Evolutionary conservation across 2,113 vertebrate genomes (phyloP).

Genomic region (Ictidomys tridecemlineatus): DNA sequence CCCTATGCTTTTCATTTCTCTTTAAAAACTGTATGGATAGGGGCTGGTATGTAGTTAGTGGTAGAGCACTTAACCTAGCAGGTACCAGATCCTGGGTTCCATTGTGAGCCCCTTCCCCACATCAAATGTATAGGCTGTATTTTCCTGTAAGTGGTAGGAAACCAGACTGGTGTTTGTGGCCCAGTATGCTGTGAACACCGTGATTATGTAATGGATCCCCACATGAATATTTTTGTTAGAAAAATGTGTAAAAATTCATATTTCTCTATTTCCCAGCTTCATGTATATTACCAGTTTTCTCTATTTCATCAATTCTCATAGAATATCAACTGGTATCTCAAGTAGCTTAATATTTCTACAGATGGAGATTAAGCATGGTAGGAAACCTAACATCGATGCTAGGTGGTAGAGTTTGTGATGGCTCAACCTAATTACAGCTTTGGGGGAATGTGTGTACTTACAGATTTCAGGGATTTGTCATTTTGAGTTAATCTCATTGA

Average conservation of each 20-base stretch:
- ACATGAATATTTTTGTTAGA: not conserved
- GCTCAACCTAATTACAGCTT: not conserved
- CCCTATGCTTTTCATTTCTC: not conserved
- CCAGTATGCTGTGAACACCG: not conserved
- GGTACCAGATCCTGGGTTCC: not conserved
- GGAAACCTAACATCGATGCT: not conserved
- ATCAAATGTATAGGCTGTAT: not conserved
- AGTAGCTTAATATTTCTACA: not conserved
- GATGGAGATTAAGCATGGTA: not conserved
- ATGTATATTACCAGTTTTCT: not conserved
- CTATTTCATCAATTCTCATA: not conserved
- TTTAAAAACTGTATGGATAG: not conserved
- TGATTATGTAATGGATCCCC: not conserved
- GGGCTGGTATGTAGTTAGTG: too few relatives aligned
- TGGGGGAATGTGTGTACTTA: not conserved
- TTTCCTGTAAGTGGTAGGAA: slow-evolving; percentile 1
- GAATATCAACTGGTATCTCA: not conserved
- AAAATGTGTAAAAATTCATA: not conserved
- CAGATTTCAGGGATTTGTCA: not conserved
- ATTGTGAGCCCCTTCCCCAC: not conserved
- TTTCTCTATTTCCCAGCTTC: not conserved
- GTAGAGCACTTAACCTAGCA: too few relatives aligned
- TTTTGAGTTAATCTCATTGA: not conserved
- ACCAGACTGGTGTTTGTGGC: not conserved
- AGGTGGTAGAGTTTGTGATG: not conserved